phyloP scores from a whole-genome alignment of 2,113 vertebrate species.

The Petroica traversi region DNA sequence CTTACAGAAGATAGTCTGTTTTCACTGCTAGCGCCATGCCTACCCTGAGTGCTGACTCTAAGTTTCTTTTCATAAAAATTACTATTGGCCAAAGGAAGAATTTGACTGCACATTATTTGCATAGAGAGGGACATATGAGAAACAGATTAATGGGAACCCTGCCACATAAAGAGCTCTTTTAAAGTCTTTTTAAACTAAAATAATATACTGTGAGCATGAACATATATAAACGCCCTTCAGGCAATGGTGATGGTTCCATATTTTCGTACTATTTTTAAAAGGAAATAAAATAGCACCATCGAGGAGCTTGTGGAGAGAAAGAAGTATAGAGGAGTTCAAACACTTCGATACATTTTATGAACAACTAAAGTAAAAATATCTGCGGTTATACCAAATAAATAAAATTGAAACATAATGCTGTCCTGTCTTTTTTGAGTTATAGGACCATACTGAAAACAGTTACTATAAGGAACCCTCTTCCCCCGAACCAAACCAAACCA shows the following conservation, averaged over 20 bases:
- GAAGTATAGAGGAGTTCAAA: neutral
- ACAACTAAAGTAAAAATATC: neutral
- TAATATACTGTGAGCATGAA: neutral
- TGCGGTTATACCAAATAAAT: neutral
- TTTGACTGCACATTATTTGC: neutral
- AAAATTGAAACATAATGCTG: neutral
- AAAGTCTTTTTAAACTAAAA: neutral
- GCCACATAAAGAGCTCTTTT: neutral
- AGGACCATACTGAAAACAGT: neutral
- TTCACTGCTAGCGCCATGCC: neutral
- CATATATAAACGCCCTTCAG: neutral
- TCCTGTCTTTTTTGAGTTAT: neutral
- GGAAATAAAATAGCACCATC: neutral
- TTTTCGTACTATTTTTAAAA: neutral
- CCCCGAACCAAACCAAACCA: neutral
- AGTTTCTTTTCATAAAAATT: neutral
- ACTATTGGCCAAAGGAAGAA: neutral
- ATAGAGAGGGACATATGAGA: neutral
- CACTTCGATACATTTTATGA: neutral
- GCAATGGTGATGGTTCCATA: neutral
- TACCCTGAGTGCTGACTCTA: neutral
- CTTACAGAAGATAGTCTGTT: neutral
- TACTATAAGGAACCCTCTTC: fast-evolving
- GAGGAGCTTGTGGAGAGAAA: neutral
- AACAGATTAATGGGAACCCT: neutral